phyloP scores from a whole-genome alignment of 92 coral and sea anemone genomes.

The Phenganax marumi region DNA sequence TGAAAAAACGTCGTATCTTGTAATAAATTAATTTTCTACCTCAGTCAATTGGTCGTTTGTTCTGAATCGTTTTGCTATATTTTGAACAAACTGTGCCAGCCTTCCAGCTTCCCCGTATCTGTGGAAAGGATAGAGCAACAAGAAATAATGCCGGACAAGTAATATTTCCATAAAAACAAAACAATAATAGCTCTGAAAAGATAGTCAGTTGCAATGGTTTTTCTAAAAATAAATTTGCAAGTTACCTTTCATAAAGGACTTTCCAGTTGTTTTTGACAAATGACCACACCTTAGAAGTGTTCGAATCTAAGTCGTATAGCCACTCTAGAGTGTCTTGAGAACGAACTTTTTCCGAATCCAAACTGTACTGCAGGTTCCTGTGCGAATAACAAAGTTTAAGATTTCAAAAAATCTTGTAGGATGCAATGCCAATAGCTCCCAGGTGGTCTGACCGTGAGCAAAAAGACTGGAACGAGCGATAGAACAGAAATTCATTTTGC shows the following conservation, averaged over 20 bases:
- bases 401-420: background rate
- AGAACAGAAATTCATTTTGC: no score
- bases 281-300: constrained; percentile 48
- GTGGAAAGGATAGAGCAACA: background rate
- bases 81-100: constrained; percentile 57
- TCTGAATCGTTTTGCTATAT: constrained; percentile 58
- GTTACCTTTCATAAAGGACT: constrained; percentile 51
- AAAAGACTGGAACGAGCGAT: no score
- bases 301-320: constrained; percentile 48
- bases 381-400: background rate
- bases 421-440: background rate
- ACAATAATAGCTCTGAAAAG: no score
- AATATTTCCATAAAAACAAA: background rate
- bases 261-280: constrained; percentile 62
- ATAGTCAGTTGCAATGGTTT: background rate
- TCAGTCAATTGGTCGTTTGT: constrained; percentile 20
- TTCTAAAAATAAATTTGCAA: background rate
- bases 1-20: constrained; percentile 32
- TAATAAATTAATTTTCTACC: constrained; percentile 17
- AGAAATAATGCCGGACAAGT: background rate
- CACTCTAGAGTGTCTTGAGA: constrained; percentile 66
- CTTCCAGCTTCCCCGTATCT: constrained; percentile 58
- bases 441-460: background rate
- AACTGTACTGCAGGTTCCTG: constrained; percentile 60
- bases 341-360: constrained; percentile 50